A percentile compares a stretch with the other conserved stretches of the same genome.
These are phyloP conservation scores for Seriola quinqueradiata DNA, from an alignment of 2,113 vertebrate genomes.

Conservation along the genomic window DNA sequence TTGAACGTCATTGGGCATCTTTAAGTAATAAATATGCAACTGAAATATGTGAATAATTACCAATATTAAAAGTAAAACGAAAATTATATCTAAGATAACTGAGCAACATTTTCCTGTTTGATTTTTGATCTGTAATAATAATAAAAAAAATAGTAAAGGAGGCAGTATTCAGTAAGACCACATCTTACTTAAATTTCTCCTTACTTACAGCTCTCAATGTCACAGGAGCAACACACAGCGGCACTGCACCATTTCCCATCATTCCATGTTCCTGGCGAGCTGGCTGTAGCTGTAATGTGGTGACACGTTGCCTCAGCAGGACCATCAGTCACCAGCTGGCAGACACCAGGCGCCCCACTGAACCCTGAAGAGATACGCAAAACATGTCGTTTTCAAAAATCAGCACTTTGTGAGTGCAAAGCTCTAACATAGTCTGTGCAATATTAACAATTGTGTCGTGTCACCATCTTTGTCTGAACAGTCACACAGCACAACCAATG, in stretches of 20 bases:
- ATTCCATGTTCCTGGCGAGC: conserved; percentile 44
- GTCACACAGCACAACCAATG: neutral
- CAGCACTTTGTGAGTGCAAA: neutral
- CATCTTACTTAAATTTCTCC: neutral
- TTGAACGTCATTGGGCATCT: neutral
- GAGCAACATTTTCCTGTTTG: neutral
- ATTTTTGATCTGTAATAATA: neutral
- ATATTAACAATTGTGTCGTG: neutral
- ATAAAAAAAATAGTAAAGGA: neutral
- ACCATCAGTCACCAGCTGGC: conserved; percentile 31
- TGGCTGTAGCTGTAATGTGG: conserved; percentile 18
- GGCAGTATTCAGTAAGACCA: neutral
- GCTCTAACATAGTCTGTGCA: neutral
- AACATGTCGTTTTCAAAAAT: neutral
- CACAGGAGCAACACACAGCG: conserved; percentile 10
- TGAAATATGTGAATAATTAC: neutral
- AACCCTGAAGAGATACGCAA: conserved; percentile 20
- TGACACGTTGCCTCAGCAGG: conserved; percentile 26
- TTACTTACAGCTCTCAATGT: conserved; percentile 35
- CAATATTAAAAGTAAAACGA: neutral
- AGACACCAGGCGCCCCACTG: neutral
- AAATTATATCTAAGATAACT: neutral
- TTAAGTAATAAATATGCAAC: neutral
- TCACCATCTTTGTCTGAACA: neutral
- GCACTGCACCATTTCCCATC: conserved; percentile 68